phyloP scores from a whole-genome alignment of 2,797 vertebrate species.

The Dermochelys coriacea region DNA sequence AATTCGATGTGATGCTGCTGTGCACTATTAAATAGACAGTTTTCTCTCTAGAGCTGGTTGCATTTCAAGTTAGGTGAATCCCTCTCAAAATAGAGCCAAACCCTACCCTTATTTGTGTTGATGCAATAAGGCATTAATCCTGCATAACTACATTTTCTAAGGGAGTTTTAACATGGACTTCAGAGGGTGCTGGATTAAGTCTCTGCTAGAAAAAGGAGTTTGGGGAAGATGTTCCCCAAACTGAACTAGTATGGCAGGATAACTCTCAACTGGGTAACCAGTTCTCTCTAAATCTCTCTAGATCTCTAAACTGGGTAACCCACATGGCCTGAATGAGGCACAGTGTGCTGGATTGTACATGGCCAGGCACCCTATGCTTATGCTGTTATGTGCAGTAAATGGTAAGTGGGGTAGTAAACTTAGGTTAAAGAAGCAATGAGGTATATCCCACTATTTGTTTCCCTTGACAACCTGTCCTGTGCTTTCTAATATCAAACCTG shows the following conservation, averaged over 20 bases:
- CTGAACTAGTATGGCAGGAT: neutral
- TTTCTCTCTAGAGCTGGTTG: neutral
- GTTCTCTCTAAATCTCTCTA: too few relatives aligned
- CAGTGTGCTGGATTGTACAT: neutral
- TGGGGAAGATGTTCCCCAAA: neutral
- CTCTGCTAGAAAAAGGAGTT: neutral
- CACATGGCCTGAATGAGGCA: neutral
- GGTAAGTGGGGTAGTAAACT: rapidly evolving
- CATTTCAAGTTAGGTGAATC: neutral
- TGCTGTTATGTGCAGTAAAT: neutral
- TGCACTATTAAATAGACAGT: rapidly evolving
- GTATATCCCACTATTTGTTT: neutral
- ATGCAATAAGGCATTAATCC: neutral
- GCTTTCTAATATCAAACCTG: neutral
- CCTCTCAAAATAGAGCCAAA: neutral
- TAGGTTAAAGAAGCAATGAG: neutral
- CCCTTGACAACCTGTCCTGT: neutral
- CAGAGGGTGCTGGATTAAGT: neutral
- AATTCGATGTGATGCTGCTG: neutral
- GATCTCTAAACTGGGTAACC: neutral
- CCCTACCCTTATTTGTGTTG: neutral
- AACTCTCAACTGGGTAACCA: too few relatives aligned
- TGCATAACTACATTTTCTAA: neutral
- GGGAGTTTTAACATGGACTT: neutral
- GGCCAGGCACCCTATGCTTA: neutral